Evolutionary conservation across 2,113 vertebrate genomes (phyloP).

Genomic region (Gadus macrocephalus): DNA sequence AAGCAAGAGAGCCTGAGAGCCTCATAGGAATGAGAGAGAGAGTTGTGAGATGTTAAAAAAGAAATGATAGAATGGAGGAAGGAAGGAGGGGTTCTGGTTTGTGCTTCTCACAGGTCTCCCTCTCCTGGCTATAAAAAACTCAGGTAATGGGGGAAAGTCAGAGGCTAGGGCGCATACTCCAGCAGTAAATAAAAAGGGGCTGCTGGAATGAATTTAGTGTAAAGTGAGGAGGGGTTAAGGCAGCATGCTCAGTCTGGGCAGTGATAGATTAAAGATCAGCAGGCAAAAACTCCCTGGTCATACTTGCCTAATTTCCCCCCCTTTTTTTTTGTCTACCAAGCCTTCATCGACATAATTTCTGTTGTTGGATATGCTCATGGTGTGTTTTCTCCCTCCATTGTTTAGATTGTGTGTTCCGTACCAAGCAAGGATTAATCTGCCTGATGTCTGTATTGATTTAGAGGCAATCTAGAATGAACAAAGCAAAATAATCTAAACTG

Average conservation of each 20-base stretch:
- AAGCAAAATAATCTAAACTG: constrained; percentile 31
- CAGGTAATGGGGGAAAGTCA: constrained; percentile 58
- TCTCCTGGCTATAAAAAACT: constrained; percentile 48
- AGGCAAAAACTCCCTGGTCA: constrained; percentile 43
- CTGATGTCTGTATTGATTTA: constrained; percentile 51
- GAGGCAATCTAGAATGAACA: constrained; percentile 37
- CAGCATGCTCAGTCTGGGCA: constrained; percentile 57
- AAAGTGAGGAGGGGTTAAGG: constrained; percentile 56
- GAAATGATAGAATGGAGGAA: neutral
- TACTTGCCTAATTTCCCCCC: constrained; percentile 48
- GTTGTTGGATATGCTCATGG: constrained; percentile 26
- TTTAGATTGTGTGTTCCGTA: constrained; percentile 24
- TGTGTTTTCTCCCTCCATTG: neutral
- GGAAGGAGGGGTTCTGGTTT: neutral
- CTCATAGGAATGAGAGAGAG: constrained; percentile 19
- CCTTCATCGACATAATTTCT: constrained; percentile 33
- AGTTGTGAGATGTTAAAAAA: constrained; percentile 17
- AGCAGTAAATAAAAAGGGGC: constrained; percentile 70
- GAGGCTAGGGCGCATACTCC: constrained; percentile 52
- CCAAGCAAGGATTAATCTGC: constrained; percentile 37
- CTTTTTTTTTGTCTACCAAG: constrained; percentile 29
- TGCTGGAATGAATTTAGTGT: constrained; percentile 64
- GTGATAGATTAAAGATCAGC: constrained; percentile 66
- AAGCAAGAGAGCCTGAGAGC: constrained; percentile 22
- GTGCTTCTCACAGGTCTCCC: constrained; percentile 56